Evolutionary conservation across 2,113 vertebrate species (phyloP).

Genomic region (Vombatus ursinus): DNA sequence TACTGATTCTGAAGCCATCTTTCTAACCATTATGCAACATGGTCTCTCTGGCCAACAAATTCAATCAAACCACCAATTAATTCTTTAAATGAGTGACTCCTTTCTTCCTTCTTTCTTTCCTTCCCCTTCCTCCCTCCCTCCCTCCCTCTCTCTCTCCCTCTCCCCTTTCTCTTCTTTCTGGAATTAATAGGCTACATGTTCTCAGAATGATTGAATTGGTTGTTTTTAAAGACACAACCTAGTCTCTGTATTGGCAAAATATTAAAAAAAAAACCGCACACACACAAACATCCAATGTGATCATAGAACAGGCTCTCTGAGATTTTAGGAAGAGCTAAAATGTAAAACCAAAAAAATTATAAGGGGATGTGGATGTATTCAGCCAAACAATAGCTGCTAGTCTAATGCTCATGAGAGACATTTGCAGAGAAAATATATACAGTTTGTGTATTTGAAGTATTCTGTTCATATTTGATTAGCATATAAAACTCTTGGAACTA

Average conservation of each 20-base stretch:
- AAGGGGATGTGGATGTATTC: neutral
- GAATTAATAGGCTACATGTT: neutral
- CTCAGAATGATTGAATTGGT: neutral
- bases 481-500: constrained; percentile 34
- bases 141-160: no score
- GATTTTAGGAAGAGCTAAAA: neutral
- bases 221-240: neutral
- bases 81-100: neutral
- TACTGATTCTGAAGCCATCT: neutral
- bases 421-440: neutral
- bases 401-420: neutral
- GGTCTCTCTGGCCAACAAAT: neutral
- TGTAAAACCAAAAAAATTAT: neutral
- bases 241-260: neutral
- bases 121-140: no score
- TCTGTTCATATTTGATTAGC: constrained; percentile 28
- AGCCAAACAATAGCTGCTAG: neutral
- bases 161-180: neutral
- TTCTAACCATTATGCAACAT: neutral
- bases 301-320: neutral
- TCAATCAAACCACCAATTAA: neutral
- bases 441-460: constrained; percentile 47
- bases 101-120: neutral
- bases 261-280: neutral
- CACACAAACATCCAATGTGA: neutral